Evolutionary conservation across 2,797 vertebrate genomes (phyloP), one percentile per base, ranked within the genome.

Genomic region (Anolis apletophallus): DNA sequence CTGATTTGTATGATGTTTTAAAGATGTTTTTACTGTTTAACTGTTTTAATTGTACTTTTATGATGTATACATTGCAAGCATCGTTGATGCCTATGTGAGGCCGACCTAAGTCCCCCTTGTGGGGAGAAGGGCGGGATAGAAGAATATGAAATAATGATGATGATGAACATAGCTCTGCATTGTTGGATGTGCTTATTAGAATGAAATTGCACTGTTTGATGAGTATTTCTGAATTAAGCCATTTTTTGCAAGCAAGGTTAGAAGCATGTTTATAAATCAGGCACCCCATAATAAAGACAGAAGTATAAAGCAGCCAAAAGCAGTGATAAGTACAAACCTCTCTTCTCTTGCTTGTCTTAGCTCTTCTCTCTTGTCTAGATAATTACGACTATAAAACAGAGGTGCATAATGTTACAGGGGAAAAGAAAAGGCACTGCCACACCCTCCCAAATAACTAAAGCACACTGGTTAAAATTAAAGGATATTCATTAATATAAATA

Each of bases 351-450:
- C 98, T 91, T 98, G 98, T 94, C 97, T 97, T 67, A 96, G 96
- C 85, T 98, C 98, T 94, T 99, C 98, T 93, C 97, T 97, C 96
- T 98, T 99, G 89, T 99, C 98, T 91, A 96, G 95, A 93, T 97
- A 97, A 91, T 98, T 97, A 3, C 97, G 98, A 96, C 98, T 99
- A 95, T 80, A 73, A 94, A 95, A 94, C 77, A 95, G 74, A 95
- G 85, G 90, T 89, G 83, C 59, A 85, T 78, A 95, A 89, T 95
- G 91, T 89, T 84, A 76, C n/a, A 93, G 59, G 88, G 26, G 87
- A 91, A 94, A 96, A 94, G 40, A 89, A 91, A 75, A 67, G 93
- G 76, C 32, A 92, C 73, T 12, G 89, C 23, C 23, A 1, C 61
- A 7, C 8, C 21, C 55, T 5, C 55, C 57, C 7, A 78, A 78